These are phyloP conservation scores for Furcula furcula DNA, from an alignment of 2,888 invertebrate species.

Conservation along the genomic window DNA sequence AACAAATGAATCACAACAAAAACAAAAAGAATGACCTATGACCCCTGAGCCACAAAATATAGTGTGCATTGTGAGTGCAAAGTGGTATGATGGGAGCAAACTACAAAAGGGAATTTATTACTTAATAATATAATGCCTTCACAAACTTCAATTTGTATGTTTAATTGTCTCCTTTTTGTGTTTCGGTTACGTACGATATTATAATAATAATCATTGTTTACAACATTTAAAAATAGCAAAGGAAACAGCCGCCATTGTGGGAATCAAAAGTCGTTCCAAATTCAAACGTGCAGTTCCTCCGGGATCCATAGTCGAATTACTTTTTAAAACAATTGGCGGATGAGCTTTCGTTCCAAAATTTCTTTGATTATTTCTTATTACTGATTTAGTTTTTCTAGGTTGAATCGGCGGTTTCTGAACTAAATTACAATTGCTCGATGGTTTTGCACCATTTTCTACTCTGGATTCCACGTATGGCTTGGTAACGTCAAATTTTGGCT, in stretches of 20 bases:
- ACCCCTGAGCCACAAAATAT: too few relatives aligned
- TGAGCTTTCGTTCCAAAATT: neutral
- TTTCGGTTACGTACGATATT: too few relatives aligned
- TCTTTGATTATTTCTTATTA: neutral
- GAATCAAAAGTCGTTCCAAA: conserved; percentile 16
- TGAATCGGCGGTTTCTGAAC: neutral
- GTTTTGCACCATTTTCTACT: neutral
- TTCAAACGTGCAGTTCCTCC: conserved; percentile 10
- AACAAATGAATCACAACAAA: too few relatives aligned
- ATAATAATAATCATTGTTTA: neutral
- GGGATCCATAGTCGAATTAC: neutral
- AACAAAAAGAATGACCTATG: too few relatives aligned
- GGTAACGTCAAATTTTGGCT: conserved; percentile 18
- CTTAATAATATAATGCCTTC: too few relatives aligned
- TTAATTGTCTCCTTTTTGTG: too few relatives aligned
- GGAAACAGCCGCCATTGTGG: conserved; percentile 18
- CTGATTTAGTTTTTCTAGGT: neutral
- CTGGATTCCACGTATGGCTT: conserved; percentile 14
- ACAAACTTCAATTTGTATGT: too few relatives aligned
- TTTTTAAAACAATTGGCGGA: neutral
- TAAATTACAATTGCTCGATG: neutral
- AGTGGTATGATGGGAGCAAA: too few relatives aligned
- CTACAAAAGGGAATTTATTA: too few relatives aligned
- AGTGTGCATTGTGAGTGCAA: too few relatives aligned
- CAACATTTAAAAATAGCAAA: conserved; percentile 7